Percentiles rank a stretch among this genome's conserved stretches.
Conservation (phyloP, 2,797 vertebrate genomes). For the Buphagus erythrorhynchus region DNA sequence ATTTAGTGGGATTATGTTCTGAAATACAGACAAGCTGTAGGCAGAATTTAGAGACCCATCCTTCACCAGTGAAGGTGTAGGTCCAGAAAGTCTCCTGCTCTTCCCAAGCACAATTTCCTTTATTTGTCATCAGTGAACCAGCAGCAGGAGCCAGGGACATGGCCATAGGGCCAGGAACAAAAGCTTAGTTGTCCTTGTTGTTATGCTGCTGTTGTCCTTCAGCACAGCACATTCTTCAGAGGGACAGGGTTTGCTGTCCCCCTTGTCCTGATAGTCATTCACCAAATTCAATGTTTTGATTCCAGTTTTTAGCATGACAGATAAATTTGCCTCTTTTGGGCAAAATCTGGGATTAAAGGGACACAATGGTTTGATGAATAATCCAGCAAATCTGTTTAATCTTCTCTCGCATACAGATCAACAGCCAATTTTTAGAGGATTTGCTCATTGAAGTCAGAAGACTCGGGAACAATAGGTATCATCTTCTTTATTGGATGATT, state of each 20-base stretch:
- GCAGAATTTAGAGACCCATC: background rate
- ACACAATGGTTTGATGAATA: constrained; percentile 38
- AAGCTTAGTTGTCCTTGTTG: background rate
- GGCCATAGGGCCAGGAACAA: background rate
- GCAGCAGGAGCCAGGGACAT: background rate
- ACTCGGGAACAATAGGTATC: background rate
- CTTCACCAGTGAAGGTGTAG: background rate
- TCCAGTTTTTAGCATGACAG: background rate
- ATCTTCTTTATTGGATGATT: background rate
- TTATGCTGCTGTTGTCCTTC: background rate
- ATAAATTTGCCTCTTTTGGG: background rate
- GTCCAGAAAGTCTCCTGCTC: too few relatives aligned
- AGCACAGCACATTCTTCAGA: background rate
- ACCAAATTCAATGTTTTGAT: background rate
- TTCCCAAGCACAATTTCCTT: background rate
- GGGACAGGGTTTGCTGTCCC: background rate
- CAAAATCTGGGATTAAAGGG: background rate
- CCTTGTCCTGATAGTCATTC: background rate
- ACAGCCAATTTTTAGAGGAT: background rate
- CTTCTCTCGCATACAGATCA: background rate
- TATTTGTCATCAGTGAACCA: background rate
- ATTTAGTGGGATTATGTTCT: background rate
- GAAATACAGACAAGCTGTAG: background rate
- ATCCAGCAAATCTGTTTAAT: constrained; percentile 14
- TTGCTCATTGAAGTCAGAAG: background rate